Percentiles rank a stretch among this genome's conserved stretches.
These are phyloP conservation scores for Drosophila orena DNA, from an alignment of 1,140 invertebrate species.

Conservation along the genomic window DNA sequence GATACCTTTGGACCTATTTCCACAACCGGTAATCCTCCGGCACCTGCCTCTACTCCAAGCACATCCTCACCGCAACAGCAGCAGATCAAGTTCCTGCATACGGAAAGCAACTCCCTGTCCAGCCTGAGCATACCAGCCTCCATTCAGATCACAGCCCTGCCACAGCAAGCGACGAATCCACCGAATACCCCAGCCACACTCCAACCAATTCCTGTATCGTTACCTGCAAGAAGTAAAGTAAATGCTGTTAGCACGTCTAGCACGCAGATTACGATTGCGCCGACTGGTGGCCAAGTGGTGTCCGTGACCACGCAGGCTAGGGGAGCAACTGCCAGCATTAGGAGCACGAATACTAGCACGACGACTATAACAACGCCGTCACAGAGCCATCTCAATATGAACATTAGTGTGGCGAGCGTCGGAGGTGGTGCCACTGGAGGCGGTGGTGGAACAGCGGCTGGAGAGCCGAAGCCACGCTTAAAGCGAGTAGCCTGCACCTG, in stretches of 20 bases:
- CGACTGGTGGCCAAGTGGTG: constrained; percentile 45
- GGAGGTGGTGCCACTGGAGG: constrained; percentile 18
- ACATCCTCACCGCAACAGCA: constrained; percentile 24
- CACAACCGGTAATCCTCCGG: constrained; percentile 24
- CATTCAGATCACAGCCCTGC: constrained; percentile 78
- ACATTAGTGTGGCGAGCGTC: constrained; percentile 56
- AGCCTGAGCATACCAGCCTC: constrained; percentile 67
- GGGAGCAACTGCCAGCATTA: constrained; percentile 5
- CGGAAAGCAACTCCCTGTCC: constrained; percentile 60
- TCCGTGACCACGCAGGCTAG: constrained; percentile 35
- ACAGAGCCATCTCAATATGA: constrained; percentile 72
- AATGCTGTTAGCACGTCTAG: constrained; percentile 23
- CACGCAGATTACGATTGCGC: constrained; percentile 48
- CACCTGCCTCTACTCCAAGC: constrained; percentile 29
- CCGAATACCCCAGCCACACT: background rate
- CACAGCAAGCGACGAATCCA: constrained; percentile 37
- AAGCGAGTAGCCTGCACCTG: constrained; percentile 97
- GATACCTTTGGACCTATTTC: constrained; percentile 60
- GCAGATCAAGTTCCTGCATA: constrained; percentile 68
- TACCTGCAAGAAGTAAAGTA: constrained; percentile 13
- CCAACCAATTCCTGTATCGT: constrained; percentile 3
- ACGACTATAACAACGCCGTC: constrained; percentile 48
- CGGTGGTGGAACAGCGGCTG: constrained; percentile 21
- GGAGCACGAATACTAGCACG: constrained; percentile 14
- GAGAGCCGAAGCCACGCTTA: constrained; percentile 86